These are phyloP conservation scores for Sphenopsis melanotis DNA, from an alignment of 2,797 vertebrate species.

Conservation along the genomic window DNA sequence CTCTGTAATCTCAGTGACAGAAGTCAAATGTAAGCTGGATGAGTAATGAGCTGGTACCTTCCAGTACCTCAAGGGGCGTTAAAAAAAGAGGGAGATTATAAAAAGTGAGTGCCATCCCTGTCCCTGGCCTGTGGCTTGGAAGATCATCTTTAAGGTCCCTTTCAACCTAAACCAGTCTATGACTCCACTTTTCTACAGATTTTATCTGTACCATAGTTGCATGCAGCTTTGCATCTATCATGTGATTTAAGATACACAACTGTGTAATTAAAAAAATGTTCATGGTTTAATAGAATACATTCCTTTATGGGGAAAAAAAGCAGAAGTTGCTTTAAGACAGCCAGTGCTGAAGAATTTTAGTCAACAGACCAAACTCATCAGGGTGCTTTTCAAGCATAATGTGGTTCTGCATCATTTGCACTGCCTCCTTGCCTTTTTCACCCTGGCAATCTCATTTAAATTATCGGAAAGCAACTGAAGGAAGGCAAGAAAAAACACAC, in stretches of 20 bases:
- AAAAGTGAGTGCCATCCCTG: background rate
- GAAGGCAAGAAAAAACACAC: background rate
- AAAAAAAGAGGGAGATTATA: background rate
- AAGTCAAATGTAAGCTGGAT: background rate
- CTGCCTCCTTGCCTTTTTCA: slow-evolving; percentile 37
- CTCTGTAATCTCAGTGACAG: background rate
- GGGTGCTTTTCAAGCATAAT: slow-evolving; percentile 12
- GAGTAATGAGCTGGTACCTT: background rate
- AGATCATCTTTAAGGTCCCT: background rate
- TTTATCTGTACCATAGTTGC: background rate
- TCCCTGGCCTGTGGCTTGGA: background rate
- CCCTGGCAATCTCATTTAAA: background rate
- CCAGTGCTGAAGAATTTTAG: background rate
- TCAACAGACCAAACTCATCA: background rate
- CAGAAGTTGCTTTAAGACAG: background rate
- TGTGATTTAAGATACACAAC: background rate
- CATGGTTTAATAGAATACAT: background rate
- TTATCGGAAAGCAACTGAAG: background rate
- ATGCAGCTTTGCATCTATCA: background rate
- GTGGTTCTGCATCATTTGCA: background rate
- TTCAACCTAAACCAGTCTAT: background rate
- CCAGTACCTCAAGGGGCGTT: background rate
- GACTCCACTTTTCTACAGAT: background rate
- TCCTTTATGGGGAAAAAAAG: background rate
- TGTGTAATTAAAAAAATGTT: background rate